A percentile compares a stretch with the other conserved stretches of the same genome.
phyloP scores from a whole-genome alignment of 2,113 vertebrate species.

The Hydropotes inermis region DNA sequence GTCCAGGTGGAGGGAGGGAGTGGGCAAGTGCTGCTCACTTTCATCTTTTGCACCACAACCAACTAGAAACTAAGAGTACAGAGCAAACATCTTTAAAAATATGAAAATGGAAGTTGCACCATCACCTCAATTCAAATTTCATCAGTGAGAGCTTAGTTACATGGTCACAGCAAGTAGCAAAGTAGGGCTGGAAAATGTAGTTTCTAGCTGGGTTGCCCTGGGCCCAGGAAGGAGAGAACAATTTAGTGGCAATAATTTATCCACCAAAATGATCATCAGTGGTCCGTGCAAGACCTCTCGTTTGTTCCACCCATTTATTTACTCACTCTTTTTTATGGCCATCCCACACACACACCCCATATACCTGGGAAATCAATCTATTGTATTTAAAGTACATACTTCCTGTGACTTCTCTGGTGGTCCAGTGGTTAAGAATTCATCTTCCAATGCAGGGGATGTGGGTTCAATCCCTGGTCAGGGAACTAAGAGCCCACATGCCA shows the following conservation, averaged over 20 bases:
- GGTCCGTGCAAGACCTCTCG: neutral
- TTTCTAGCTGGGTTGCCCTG: neutral
- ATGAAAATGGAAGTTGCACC: neutral
- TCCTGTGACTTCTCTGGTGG: neutral
- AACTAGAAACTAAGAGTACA: neutral
- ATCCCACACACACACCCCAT: neutral
- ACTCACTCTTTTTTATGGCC: neutral
- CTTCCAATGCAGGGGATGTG: neutral
- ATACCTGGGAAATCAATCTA: neutral
- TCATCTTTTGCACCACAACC: neutral
- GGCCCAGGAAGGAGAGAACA: neutral
- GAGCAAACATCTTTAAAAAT: neutral
- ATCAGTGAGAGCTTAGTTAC: neutral
- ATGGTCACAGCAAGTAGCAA: neutral
- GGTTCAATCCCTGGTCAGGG: neutral
- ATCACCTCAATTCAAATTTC: neutral
- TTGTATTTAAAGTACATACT: neutral
- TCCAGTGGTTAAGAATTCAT: neutral
- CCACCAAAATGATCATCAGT: neutral
- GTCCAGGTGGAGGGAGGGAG: too few relatives aligned
- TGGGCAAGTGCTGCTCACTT: neutral
- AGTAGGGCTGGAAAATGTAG: neutral
- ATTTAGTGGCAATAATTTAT: neutral
- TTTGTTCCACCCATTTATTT: neutral
- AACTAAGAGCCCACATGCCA: neutral